Evolutionary conservation across 2,113 vertebrate genomes (phyloP), one percentile per base, ranked within the genome.

Genomic region (Pteruthius melanotis): DNA sequence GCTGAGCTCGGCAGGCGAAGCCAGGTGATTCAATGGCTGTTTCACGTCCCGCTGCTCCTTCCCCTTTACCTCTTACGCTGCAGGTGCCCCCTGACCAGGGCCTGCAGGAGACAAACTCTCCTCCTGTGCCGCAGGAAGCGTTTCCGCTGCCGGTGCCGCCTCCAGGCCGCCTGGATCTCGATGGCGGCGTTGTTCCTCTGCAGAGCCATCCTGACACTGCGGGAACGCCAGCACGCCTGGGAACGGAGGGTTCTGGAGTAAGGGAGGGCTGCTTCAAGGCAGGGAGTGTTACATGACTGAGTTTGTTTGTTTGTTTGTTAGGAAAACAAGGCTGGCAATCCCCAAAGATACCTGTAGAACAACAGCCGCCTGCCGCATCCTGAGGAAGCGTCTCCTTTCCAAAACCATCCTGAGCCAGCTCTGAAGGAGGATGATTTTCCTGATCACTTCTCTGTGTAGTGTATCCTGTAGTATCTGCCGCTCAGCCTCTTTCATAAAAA

Each of bases 401-500:
- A 99, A 96, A 57, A 95, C 98, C 97, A 98, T 98, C 83, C 98
- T 98, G 95, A 99, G 98, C 98, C 99, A 99, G 96, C 98, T 98
- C 97, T 99, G 99, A 24, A 99, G 98, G 44, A 99, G 98, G 89
- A 99, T 94, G 92, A 99, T 99, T 95, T 99, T 99, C 16, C 90
- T 97, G 92, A 99, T 99, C 5, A 99, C 99, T n/a, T 99, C 99
- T 47, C 97, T 98, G 97, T 99, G 99, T 89, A 99, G 98, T 1
- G 97, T 98, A 87, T 99, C 99, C 97, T 99, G 99, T 50, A 99
- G 98, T 65, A 98, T 97, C 96, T 99, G 99, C 23, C 99, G 97
- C 79, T 99, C 98, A 1, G 98, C 97, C 96, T 99, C 99, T 89
- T 99, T 99, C 93, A 99, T 98, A 88, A 99, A 99, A n/a, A 99